Evolutionary conservation across 1,140 invertebrate species (phyloP).

Genomic region (Drosophila quadrilineata): DNA sequence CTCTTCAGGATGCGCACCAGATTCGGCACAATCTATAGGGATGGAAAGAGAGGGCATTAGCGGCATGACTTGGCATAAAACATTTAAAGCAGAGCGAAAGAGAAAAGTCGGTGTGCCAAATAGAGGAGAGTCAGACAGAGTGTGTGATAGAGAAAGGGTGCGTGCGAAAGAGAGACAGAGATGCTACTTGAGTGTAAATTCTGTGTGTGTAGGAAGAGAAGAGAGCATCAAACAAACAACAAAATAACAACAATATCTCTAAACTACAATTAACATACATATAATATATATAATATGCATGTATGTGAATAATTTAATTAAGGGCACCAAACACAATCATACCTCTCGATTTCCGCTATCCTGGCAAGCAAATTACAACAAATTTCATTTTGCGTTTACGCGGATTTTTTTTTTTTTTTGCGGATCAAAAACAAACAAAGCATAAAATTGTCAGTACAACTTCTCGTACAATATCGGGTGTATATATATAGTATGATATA

Average conservation of each 20-base stretch:
- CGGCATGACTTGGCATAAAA: too few relatives aligned
- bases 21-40: constrained; percentile 96
- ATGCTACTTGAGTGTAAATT: too few relatives aligned
- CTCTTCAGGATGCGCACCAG: constrained; percentile 99
- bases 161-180: background rate
- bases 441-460: constrained; percentile 64
- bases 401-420: too few relatives aligned
- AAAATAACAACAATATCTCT: background rate
- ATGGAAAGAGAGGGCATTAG: background rate
- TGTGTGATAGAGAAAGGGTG: background rate
- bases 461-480: constrained; percentile 19
- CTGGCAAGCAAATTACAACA: constrained; percentile 81
- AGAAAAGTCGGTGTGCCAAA: too few relatives aligned
- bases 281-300: constrained; percentile 25
- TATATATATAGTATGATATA: constrained; percentile 4
- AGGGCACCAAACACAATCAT: constrained; percentile 71
- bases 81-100: too few relatives aligned
- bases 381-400: constrained; percentile 80
- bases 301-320: constrained; percentile 31
- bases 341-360: constrained; percentile 81
- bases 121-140: background rate
- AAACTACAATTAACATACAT: constrained; percentile 18
- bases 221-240: too few relatives aligned
- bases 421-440: constrained; percentile 76
- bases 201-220: too few relatives aligned